Percentiles rank a stretch among this genome's conserved stretches.
Conservation (phyloP, 2,888 invertebrate species). For the Hofmannophila pseudospretella region DNA sequence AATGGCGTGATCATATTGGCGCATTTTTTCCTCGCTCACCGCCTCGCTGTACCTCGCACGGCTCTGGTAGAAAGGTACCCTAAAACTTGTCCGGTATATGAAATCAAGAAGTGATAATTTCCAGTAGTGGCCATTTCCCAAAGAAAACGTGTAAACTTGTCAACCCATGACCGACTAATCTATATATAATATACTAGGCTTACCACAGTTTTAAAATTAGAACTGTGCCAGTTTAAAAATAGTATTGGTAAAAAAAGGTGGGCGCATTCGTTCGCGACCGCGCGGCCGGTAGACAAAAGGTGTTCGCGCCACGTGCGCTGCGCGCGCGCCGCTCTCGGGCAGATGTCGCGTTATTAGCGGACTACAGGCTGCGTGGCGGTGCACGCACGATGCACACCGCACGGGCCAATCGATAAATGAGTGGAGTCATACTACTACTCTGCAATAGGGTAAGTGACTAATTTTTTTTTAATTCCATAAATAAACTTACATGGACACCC, state of each 20-base stretch:
- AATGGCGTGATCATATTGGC: too few species aligned
- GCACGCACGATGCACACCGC: slow-evolving; percentile 1
- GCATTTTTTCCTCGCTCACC: too few species aligned
- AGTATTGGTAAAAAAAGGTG: slow-evolving; percentile 56
- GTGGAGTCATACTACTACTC: not conserved
- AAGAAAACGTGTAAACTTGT: too few species aligned
- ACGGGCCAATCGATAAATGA: not conserved
- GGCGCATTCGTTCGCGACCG: slow-evolving; percentile 24
- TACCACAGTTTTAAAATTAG: slow-evolving; percentile 33
- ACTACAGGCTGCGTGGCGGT: slow-evolving; percentile 5
- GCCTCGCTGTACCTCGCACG: too few species aligned
- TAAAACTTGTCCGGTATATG: too few species aligned
- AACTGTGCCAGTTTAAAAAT: slow-evolving; percentile 60
- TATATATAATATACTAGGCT: not conserved
- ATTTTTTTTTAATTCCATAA: too few species aligned
- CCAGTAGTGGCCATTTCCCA: too few species aligned
- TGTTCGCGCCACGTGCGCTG: slow-evolving; percentile 60
- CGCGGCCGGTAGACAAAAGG: slow-evolving; percentile 59
- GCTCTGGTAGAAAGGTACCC: too few species aligned
- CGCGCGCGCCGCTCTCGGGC: slow-evolving; percentile 22
- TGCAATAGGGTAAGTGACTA: too few species aligned
- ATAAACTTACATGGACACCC: too few species aligned
- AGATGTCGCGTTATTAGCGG: slow-evolving; percentile 42
- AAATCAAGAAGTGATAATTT: too few species aligned
- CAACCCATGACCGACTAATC: too few species aligned